Conservation (phyloP, 2,113 vertebrate genomes). For the Sphaerodactylus townsendi region DNA sequence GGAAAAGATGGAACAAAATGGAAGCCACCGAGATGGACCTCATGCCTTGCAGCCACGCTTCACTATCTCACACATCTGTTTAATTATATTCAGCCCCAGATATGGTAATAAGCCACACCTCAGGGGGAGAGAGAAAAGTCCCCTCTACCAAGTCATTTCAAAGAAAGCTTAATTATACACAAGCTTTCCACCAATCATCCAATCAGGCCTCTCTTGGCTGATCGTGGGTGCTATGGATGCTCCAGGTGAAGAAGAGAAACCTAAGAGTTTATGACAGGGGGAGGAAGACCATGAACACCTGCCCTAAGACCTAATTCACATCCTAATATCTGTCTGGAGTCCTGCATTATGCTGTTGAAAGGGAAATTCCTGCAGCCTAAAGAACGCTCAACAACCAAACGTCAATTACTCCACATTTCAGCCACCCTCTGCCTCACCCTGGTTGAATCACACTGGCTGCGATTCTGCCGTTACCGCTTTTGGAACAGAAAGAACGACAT, state of each 20-base stretch:
- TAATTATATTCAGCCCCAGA: not conserved
- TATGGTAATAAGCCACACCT: not conserved
- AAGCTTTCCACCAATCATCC: no score
- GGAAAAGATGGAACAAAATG: not conserved
- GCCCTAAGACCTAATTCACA: not conserved
- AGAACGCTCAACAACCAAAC: not conserved
- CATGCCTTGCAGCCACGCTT: not conserved
- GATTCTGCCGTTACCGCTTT: not conserved
- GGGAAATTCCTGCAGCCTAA: accelerated
- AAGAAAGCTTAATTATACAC: not conserved
- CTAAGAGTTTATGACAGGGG: not conserved
- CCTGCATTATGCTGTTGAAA: not conserved
- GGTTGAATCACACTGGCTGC: not conserved
- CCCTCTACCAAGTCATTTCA: not conserved
- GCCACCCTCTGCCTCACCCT: not conserved
- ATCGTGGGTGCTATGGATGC: not conserved
- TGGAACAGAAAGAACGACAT: not conserved
- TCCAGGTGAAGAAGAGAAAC: not conserved
- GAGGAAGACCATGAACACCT: not conserved
- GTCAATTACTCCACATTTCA: not conserved
- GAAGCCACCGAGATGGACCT: not conserved
- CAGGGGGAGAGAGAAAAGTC: not conserved
- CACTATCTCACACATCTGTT: not conserved
- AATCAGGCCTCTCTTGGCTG: no score
- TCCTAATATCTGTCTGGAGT: constrained; percentile 1